phyloP scores from a whole-genome alignment of 2,113 vertebrate genomes.

The Etheostoma spectabile region DNA sequence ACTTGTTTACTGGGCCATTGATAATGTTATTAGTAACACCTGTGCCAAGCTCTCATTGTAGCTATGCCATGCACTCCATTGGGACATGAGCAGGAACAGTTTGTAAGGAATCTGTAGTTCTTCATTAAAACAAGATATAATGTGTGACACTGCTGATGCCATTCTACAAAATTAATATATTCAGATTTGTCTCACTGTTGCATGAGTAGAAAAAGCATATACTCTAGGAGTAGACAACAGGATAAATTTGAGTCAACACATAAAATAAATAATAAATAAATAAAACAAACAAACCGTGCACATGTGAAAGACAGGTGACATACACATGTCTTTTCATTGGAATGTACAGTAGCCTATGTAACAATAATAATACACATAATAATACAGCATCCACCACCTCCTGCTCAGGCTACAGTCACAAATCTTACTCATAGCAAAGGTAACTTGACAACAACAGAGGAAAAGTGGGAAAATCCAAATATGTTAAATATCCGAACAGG shows the following conservation, averaged over 20 bases:
- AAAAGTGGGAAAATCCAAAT: not conserved
- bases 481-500: not conserved
- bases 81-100: not conserved
- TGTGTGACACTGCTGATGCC: not conserved
- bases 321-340: not conserved
- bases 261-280: too few relatives aligned
- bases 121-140: not conserved
- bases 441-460: not conserved
- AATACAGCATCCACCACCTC: not conserved
- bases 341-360: not conserved
- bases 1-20: not conserved
- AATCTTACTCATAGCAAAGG: not conserved
- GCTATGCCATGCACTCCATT: not conserved
- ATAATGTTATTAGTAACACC: not conserved
- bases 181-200: not conserved
- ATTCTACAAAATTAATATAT: not conserved
- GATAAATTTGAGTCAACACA: not conserved
- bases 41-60: not conserved
- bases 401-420: not conserved
- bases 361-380: not conserved
- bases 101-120: not conserved
- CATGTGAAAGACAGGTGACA: not conserved
- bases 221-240: not conserved
- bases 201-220: not conserved
- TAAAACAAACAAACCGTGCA: not conserved